A percentile compares a stretch with the other conserved stretches of the same genome.
Evolutionary conservation across 2,113 vertebrate genomes (phyloP).

Genomic region (Amblyornis subalaris): DNA sequence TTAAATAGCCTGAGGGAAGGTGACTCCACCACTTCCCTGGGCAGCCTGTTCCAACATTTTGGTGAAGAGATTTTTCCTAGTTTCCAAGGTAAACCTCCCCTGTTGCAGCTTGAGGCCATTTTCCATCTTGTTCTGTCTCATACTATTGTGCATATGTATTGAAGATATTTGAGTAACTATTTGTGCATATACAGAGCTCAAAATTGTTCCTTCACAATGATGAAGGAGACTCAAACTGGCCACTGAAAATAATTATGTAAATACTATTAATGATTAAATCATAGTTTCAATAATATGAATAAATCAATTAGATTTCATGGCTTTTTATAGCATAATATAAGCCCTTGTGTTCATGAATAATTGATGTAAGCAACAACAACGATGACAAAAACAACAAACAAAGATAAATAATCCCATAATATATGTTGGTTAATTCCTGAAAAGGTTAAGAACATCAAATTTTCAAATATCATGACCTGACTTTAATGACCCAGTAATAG

Average conservation of each 20-base stretch:
- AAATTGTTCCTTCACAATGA: not conserved
- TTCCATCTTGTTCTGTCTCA: accelerated
- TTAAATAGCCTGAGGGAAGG: accelerated
- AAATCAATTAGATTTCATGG: constrained; percentile 13
- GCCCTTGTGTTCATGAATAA: constrained; percentile 40
- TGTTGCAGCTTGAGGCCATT: not conserved
- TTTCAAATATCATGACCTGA: constrained; percentile 76
- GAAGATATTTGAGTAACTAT: not conserved
- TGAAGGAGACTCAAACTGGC: not conserved
- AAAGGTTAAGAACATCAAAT: constrained; percentile 77
- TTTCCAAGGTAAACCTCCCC: not conserved
- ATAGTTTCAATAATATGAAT: constrained; percentile 10
- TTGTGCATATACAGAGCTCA: not conserved
- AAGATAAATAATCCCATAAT: constrained; percentile 46
- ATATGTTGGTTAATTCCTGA: constrained; percentile 57
- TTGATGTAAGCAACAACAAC: constrained; percentile 43
- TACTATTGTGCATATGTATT: not conserved
- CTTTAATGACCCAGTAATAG: constrained; percentile 72
- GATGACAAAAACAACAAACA: constrained; percentile 29
- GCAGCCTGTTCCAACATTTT: not conserved
- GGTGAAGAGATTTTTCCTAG: not conserved
- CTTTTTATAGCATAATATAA: not conserved
- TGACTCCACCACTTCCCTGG: not conserved
- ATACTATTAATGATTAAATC: constrained; percentile 44
- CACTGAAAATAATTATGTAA: constrained; percentile 18